Evolutionary conservation across 2,888 invertebrate genomes (phyloP).

Genomic region (Zele albiditarsus): DNA sequence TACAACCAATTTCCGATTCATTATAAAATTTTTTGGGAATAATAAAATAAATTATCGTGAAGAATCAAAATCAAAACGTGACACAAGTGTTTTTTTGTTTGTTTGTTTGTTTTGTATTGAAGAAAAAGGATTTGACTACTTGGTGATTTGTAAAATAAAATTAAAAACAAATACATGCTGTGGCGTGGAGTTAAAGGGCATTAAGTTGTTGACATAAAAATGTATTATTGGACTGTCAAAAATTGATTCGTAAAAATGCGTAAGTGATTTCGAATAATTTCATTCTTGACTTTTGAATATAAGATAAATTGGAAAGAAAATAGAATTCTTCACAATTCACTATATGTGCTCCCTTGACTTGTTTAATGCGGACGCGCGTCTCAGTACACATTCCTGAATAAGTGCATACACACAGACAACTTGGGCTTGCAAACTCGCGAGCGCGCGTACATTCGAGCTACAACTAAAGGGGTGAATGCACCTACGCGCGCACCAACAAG

Average conservation of each 20-base stretch:
- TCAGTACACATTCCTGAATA: slow-evolving; percentile 54
- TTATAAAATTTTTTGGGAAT: not conserved
- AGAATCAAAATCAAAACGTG: not conserved
- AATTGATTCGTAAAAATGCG: slow-evolving; percentile 42
- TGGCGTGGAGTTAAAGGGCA: slow-evolving; percentile 41
- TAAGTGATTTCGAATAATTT: slow-evolving; percentile 41
- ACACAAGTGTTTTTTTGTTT: not conserved
- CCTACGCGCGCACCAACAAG: slow-evolving; percentile 46
- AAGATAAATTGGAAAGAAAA: not conserved
- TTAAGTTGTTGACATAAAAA: slow-evolving; percentile 24
- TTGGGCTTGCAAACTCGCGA: slow-evolving; percentile 37
- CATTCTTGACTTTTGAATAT: not conserved
- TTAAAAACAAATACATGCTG: not conserved
- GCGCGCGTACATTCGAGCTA: not conserved
- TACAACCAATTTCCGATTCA: not conserved
- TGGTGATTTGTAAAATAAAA: slow-evolving; percentile 4
- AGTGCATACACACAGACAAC: slow-evolving; percentile 49
- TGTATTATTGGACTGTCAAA: slow-evolving; percentile 41
- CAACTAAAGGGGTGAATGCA: slow-evolving; percentile 51
- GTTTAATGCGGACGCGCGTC: slow-evolving; percentile 33
- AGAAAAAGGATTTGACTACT: not conserved
- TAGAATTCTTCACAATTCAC: not conserved
- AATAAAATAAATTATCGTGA: not conserved
- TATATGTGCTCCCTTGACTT: not conserved
- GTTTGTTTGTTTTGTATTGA: not conserved